Base-by-base conservation (phyloP, 2,797 vertebrate genomes). In the Tragopan temminckii region DNA sequence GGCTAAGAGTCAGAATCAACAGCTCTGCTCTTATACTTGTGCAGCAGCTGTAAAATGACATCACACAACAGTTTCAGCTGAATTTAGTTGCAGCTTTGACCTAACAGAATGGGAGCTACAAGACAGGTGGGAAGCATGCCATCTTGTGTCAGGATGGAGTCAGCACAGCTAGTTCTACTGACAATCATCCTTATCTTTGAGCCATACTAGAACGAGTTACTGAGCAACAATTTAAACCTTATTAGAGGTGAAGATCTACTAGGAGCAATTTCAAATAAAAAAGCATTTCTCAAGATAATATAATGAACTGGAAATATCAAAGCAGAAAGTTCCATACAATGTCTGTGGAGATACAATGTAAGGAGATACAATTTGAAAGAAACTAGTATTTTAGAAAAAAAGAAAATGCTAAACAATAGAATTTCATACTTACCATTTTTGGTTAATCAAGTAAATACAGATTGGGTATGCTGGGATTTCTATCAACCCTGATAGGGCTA, bases 401-500 rank as follows among this genome's bases (percentile, higher is more conserved):
- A 40, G 11, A 19, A 78, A 76, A 43, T 11, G 1, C 9, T 21
- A 29, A 69, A 69, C 1, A 72, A 53, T 43, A 33, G 7, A 69
- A 70, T 72, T 11, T 15, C 23, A 42, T 31, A 97, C 98, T 98
- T 82, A 98, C 98, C 98, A 98, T 62, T 97, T 98, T 53, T 97
- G 97, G 92, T 97, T 98, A 83, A 98, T 98, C 90, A 98, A 90
- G 92, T 98, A 98, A 97, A 98, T 98, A 88, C 98, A 98, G 40
- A 98, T 21, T 5, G 98, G 98, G 89, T 98, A 98, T 0, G 98
- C 98, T 7, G 98, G 98, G 59, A 98, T 97, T 93, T 98, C 98
- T 72, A 98, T 90, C 78, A 98, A 96, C 45, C 98, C 98, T 7
- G 98, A 98, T 29, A 98, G 95, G 29, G 98, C 98, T 96, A 98